These are phyloP conservation scores for Tribolium freemani DNA, from an alignment of 2,888 invertebrate genomes.

Conservation along the genomic window DNA sequence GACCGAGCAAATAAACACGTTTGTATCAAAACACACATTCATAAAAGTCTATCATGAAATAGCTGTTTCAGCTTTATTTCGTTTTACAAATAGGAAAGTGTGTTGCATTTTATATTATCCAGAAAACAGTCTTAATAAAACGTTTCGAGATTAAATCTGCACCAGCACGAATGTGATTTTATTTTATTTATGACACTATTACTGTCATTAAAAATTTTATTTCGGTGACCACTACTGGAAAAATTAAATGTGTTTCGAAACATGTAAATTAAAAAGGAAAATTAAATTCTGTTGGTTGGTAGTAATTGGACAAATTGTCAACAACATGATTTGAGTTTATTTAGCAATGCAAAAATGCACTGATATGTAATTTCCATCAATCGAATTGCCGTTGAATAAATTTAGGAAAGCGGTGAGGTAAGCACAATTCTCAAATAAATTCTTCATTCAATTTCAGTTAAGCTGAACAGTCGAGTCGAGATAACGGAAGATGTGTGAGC, in stretches of 20 bases:
- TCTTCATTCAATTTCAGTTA: conserved; percentile 46
- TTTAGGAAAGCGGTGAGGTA: background rate
- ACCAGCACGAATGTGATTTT: background rate
- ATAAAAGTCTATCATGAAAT: conserved; percentile 16
- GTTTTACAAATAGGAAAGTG: background rate
- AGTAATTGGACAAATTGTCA: background rate
- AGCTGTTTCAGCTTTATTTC: background rate
- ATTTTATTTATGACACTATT: background rate
- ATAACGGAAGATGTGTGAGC: conserved; percentile 49
- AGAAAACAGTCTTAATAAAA: background rate
- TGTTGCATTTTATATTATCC: background rate
- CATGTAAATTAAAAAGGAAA: background rate
- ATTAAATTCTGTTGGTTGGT: background rate
- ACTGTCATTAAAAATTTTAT: background rate
- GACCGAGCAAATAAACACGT: conserved; percentile 17
- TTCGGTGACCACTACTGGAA: background rate
- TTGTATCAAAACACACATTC: conserved; percentile 15
- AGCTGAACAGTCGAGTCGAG: conserved; percentile 45
- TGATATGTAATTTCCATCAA: too few relatives aligned
- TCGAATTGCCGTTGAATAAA: conserved; percentile 21
- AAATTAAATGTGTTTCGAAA: background rate
- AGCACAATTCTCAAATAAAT: conserved; percentile 12
- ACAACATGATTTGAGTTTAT: background rate
- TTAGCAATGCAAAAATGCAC: background rate
- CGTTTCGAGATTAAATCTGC: background rate